Evolutionary conservation across 2,888 invertebrate species (phyloP), one percentile per base, ranked within the genome.

Genomic region (Cataglyphis rosenhaueri): DNA sequence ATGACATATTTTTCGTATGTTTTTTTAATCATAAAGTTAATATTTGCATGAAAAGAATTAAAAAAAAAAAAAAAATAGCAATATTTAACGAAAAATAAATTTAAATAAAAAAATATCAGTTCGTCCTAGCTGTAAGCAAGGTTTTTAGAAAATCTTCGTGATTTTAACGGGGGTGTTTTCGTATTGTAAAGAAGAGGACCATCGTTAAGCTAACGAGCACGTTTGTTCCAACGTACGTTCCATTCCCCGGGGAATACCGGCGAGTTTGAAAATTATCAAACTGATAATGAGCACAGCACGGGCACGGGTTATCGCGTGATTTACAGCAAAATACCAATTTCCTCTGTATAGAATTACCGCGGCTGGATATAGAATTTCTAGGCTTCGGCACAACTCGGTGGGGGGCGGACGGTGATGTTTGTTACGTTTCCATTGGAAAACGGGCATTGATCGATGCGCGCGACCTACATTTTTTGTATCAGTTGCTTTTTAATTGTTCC

Each of bases 241-340:
- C 29, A 59, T 81, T 87, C 84, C 68, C 64, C 75, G 73, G 12
- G 52, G 48, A 57, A 78, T 78, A 32, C 12, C 76, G 38, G 32
- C 57, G 81, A 88, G 89, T 88, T 88, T 73, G 87, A 81, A 86
- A 84, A 88, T 88, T 87, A 87, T 83, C 88, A 79, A 81, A 48
- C 79, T 73, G 74, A 74, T 88, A 88, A 88, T 88, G 86, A 88
- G 88, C 78, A 65, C 55, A 12, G 76, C 59, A 48, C 68, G 52
- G 71, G 76, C 59, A 48, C 68, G 52, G 55, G 83, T 81, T 85
- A 86, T 86, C 81, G 84, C 59, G 29, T 64, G 65, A 68, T 85
- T 84, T 78, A 71, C 65, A 55, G 38, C 81, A 79, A 89, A 89
- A 89, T 84, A 89, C 85, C 88, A 83, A 85, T 85, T 86, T 83